Conservation (phyloP, 2,888 invertebrate genomes). For the Drosophila acutilabella region DNA sequence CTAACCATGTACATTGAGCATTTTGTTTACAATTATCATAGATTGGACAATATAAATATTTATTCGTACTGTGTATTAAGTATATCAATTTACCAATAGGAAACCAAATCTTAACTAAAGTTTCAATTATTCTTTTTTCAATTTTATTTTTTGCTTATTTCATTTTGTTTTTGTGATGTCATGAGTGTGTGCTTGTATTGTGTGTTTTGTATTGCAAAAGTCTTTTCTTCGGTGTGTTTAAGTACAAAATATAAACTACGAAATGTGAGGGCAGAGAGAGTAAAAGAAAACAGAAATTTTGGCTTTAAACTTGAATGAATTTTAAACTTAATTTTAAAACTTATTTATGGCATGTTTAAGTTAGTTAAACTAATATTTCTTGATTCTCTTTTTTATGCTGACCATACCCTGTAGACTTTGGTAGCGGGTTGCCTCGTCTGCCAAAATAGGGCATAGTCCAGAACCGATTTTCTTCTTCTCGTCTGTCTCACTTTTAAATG, state of each 20-base stretch:
- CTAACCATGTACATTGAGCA: conserved; percentile 65
- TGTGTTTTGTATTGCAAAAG: conserved; percentile 41
- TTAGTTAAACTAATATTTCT: conserved; percentile 70
- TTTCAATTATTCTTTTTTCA: conserved; percentile 13
- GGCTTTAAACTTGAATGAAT: conserved; percentile 11
- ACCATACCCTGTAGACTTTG: background rate
- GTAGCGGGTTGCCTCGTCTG: background rate
- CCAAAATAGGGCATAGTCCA: conserved; percentile 3
- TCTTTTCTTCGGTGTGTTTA: conserved; percentile 70
- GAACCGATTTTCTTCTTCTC: conserved; percentile 7
- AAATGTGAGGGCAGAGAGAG: conserved; percentile 20
- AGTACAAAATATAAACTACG: conserved; percentile 58
- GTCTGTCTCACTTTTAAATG: conserved; percentile 46
- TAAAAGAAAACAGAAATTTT: background rate
- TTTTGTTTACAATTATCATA: conserved; percentile 55
- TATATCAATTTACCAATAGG: conserved; percentile 59
- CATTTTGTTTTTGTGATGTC: conserved; percentile 1
- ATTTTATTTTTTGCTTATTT: conserved; percentile 7
- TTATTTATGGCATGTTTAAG: conserved; percentile 78
- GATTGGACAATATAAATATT: conserved; percentile 31
- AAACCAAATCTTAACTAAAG: conserved; percentile 54
- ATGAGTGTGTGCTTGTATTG: conserved; percentile 8
- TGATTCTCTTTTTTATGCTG: conserved; percentile 6
- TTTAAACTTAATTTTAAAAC: conserved; percentile 62
- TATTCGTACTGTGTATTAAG: conserved; percentile 45